Conservation (phyloP, 2,797 vertebrate genomes). For the Podargus strigoides region DNA sequence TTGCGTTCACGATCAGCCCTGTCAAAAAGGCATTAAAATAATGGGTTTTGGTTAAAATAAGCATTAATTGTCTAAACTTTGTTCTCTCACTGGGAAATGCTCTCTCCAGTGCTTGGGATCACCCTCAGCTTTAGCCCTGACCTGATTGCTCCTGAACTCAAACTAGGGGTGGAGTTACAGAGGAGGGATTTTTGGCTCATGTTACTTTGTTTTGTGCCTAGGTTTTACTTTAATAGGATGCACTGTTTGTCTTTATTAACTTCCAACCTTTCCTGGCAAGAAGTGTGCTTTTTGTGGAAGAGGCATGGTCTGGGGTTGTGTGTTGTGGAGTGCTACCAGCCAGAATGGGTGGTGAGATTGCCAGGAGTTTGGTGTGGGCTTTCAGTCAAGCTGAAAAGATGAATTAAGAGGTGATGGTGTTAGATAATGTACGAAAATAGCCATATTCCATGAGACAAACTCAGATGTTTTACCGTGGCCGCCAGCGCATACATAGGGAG, state of each 20-base stretch:
- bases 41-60: neutral
- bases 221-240: neutral
- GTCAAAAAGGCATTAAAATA: neutral
- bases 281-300: neutral
- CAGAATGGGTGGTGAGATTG: neutral
- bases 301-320: neutral
- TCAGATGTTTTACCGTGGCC: neutral
- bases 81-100: neutral
- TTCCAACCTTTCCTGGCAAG: neutral
- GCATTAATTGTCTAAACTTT: neutral
- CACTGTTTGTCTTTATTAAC: neutral
- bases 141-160: neutral
- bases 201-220: neutral
- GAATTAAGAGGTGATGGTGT: neutral
- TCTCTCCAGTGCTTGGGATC: neutral
- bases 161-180: neutral
- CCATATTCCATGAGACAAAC: neutral
- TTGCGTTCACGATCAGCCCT: neutral
- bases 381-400: neutral
- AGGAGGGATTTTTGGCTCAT: accelerated
- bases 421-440: neutral
- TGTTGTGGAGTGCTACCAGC: neutral
- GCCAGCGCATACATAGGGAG: neutral
- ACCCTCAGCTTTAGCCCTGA: neutral
- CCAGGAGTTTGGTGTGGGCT: neutral